phyloP scores from a whole-genome alignment of 2,113 vertebrate species.

The Actinemys pallida region DNA sequence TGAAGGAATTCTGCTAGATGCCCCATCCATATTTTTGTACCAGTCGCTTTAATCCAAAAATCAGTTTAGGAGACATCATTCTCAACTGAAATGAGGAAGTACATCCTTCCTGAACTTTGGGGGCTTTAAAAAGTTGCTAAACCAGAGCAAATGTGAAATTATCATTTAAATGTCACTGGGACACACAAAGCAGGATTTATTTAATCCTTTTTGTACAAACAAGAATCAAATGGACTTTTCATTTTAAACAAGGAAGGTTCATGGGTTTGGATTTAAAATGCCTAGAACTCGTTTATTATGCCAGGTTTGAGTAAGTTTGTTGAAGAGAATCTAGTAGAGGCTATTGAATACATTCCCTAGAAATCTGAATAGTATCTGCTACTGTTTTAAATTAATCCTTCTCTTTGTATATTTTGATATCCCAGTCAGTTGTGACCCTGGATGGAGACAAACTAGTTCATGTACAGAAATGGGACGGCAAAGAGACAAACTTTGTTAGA shows the following conservation, averaged over 20 bases:
- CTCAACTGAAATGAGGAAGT: not conserved
- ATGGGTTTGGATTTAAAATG: conserved; percentile 34
- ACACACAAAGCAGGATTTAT: not conserved
- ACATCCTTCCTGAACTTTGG: not conserved
- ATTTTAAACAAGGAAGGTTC: not conserved
- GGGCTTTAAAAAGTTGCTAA: not conserved
- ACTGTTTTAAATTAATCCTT: conserved; percentile 17
- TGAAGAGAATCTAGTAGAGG: conserved; percentile 43
- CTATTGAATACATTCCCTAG: not conserved
- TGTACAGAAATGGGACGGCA: conserved; percentile 95
- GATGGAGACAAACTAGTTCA: conserved; percentile 92
- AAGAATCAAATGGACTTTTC: not conserved
- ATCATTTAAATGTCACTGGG: not conserved
- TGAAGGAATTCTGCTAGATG: not conserved
- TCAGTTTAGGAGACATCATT: not conserved
- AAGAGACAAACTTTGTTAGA: conserved; percentile 91
- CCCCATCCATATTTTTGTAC: not conserved
- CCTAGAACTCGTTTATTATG: conserved; percentile 45
- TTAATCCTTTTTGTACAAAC: not conserved
- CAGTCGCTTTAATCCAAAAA: not conserved
- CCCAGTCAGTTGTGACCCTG: conserved; percentile 89
- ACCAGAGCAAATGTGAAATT: not conserved
- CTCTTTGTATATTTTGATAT: conserved; percentile 58
- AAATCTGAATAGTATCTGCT: conserved; percentile 36
- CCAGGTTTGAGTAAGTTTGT: conserved; percentile 36